Evolutionary conservation across 2,797 vertebrate genomes (phyloP), one percentile per base, ranked within the genome.

Genomic region (Zalophus californianus): DNA sequence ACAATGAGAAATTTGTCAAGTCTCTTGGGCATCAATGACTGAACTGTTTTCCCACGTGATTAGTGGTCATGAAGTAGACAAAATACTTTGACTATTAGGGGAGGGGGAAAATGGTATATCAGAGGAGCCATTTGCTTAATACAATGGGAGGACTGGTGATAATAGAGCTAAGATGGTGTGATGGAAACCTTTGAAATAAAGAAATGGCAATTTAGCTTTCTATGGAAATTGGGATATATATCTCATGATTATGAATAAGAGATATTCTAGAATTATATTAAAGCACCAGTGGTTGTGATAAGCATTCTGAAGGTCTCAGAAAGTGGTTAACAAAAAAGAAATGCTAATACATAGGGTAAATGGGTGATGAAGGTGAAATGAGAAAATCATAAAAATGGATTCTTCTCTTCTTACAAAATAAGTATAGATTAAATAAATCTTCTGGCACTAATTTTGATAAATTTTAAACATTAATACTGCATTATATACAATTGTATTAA

Each of bases 301-400:
- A 70, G 3, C 41, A 85, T 90, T 90, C 80, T 70, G 25, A 78
- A 60, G 9, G 7, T 90, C n/a, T 77, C 79, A 85, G 72, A 75
- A 77, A 60, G 50, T 75, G 23, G 29, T 94, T 90, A 84, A 64
- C 27, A 27, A 90, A 41, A 44, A 70, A 15, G 3, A 88, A 54
- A 1, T 52, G 27, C 35, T 79, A 54, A 27, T 79, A 90, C 20
- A 73, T 35, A 60, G 50, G 35, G 35, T 12, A 90, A 68, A 64
- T 16, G 15, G 52, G 54, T 87, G 32, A 80, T 50, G 15, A 73
- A 86, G 29, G 38, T 92, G 29, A 96, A 86, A 7, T 94, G 35
- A 96, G 68, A 79, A 96, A 73, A 83, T 56, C 13, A 58, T 91
- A 48, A 75, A 66, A 75, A 86, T 96, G 25, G 9, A 62, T 4